Conservation (phyloP, 2,113 vertebrate species). For the Amphiprion ocellaris region DNA sequence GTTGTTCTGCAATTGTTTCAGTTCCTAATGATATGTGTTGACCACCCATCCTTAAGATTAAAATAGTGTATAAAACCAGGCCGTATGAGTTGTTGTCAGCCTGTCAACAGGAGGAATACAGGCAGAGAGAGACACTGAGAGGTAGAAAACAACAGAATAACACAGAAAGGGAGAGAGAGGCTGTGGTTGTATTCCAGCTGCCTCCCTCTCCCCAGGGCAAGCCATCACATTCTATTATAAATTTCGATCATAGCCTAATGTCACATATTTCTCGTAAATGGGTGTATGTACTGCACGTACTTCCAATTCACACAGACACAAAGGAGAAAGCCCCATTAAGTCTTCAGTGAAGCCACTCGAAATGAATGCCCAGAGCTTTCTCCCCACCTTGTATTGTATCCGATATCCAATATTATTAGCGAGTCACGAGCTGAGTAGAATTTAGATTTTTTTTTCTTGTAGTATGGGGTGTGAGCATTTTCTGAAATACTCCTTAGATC, state of each 20-base stretch:
- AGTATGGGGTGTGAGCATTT: background rate
- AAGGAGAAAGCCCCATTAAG: background rate
- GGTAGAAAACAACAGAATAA: background rate
- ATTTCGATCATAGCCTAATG: slow-evolving; percentile 40
- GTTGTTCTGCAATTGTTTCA: too few relatives aligned
- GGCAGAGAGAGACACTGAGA: background rate
- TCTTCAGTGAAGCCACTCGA: slow-evolving; percentile 27
- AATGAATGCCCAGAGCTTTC: slow-evolving; percentile 13
- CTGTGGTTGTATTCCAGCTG: slow-evolving; percentile 3
- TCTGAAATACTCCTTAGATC: slow-evolving; percentile 2
- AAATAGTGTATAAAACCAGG: background rate
- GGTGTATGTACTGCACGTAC: background rate
- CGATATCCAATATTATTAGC: background rate
- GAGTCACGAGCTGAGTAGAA: background rate
- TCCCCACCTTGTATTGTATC: background rate
- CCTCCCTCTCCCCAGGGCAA: slow-evolving; percentile 24
- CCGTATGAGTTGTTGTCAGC: background rate
- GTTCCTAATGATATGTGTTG: too few relatives aligned
- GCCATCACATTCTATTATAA: slow-evolving; percentile 45
- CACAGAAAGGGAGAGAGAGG: background rate
- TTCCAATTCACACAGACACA: background rate
- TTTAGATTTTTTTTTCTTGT: background rate
- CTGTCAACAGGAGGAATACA: background rate
- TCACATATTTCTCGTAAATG: slow-evolving; percentile 47
- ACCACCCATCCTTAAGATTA: too few relatives aligned